Evolutionary conservation across 1,140 invertebrate genomes (phyloP).

Genomic region (Callitettix versicolor): DNA sequence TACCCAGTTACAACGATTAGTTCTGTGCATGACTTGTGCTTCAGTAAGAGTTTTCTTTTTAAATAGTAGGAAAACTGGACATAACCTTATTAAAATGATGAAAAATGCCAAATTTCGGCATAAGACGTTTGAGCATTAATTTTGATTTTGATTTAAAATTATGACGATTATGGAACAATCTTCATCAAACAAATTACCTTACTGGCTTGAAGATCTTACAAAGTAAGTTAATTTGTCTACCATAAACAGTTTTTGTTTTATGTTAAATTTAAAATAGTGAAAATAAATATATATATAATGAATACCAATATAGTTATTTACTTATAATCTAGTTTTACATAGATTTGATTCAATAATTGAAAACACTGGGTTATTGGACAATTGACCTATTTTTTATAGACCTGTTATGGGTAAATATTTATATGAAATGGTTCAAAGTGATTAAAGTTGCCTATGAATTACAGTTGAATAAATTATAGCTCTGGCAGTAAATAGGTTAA

Average conservation of each 20-base stretch:
- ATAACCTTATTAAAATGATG: too few species aligned
- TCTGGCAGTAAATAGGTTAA: too few species aligned
- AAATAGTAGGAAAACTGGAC: too few species aligned
- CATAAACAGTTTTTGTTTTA: neutral
- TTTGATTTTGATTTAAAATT: neutral
- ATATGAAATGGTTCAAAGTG: too few species aligned
- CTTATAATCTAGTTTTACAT: neutral
- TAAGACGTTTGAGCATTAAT: too few species aligned
- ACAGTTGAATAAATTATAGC: too few species aligned
- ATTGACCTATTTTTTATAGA: neutral
- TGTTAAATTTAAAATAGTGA: neutral
- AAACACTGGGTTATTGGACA: neutral
- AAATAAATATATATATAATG: neutral
- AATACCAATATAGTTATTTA: neutral
- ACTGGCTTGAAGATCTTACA: conserved; percentile 25
- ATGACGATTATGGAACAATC: conserved; percentile 8
- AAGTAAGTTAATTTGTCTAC: conserved; percentile 16
- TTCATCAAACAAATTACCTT: conserved; percentile 17
- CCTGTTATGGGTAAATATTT: neutral
- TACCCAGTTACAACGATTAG: too few species aligned
- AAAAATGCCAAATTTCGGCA: too few species aligned
- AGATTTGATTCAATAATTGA: neutral
- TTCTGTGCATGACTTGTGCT: too few species aligned
- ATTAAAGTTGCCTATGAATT: too few species aligned
- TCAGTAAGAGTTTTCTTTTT: too few species aligned